Evolutionary conservation across 1,140 invertebrate genomes (phyloP), one percentile per base, ranked within the genome.

Genomic region (Plodia interpunctella): DNA sequence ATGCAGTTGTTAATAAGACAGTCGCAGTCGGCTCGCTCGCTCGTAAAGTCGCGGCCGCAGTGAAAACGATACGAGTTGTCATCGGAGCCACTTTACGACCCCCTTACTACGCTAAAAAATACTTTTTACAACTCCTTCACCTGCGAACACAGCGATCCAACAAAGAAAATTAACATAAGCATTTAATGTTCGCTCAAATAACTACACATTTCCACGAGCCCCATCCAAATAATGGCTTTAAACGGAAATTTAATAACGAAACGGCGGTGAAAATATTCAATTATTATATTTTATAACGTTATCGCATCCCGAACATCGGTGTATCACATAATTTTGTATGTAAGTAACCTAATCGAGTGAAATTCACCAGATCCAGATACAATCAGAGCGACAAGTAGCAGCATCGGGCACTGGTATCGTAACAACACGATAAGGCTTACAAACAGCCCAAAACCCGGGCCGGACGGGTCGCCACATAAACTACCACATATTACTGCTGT

Each of bases 331-430:
- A 83, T 83, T 75, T 84, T 77, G 78, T 78, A 56, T 71, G 68
- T 74, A 70, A 76, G 74, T 79, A 66, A 76, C 68, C 69, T 77
- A 81, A 88, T 87, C 72, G 75, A 74, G 68, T 54, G 70, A 77
- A 80, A 80, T 87, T 80, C 72, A 86, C 73, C 75, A 83, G 72
- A 83, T 82, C 71, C 79, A 80, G 86, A 88, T 88, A 74, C 74
- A 81, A 87, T 87, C 83, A 72, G 68, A 70, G 60, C 66, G 66
- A 80, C 77, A 88, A 84, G 83, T 72, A 87, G 82, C 83, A 74
- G 66, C 74, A 61, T 72, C 70, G 69, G 69, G 70, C 68, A 44
- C 38, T 44, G 13, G 38, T 15, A 44, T 71, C 66, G 78, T 66
- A n/a, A 72, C 70, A 68, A 82, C 80, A 83, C 81, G 83, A 83